Percentiles rank a stretch among this genome's conserved stretches.
Conservation (phyloP, 2,797 vertebrate genomes). For the Melanotaenia maccullochi region DNA sequence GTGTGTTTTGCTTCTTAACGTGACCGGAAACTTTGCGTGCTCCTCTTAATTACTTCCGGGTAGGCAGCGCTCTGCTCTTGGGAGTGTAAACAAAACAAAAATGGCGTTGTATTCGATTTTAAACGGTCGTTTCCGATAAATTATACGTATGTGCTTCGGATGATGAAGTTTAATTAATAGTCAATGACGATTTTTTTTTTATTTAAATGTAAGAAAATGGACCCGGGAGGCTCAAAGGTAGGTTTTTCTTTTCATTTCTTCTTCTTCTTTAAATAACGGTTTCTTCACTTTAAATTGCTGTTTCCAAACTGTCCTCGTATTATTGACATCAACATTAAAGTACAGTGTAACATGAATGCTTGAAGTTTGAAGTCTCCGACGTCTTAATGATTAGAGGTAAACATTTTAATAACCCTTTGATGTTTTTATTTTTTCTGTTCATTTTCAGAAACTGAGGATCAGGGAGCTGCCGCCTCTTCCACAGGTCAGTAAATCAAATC, state of each 20-base stretch:
- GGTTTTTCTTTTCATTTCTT: neutral
- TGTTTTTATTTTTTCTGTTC: neutral
- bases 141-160: accelerated
- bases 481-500: slow-evolving; percentile 49
- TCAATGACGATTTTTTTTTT: neutral
- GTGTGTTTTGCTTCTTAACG: slow-evolving; percentile 33
- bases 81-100: neutral
- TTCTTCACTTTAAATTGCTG: neutral
- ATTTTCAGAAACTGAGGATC: slow-evolving; percentile 50
- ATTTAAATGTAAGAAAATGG: slow-evolving; percentile 32
- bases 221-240: slow-evolving; percentile 44
- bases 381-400: too few relatives aligned
- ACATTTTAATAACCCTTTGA: neutral
- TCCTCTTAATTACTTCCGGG: slow-evolving; percentile 26
- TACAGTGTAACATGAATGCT: neutral
- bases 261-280: slow-evolving; percentile 15
- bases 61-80: accelerated
- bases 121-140: neutral
- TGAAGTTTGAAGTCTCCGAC: neutral
- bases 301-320: neutral
- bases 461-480: slow-evolving; percentile 80
- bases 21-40: slow-evolving; percentile 25
- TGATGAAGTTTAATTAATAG: neutral
- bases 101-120: neutral
- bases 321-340: too few relatives aligned